Evolutionary conservation across 1,140 invertebrate species (phyloP).

Genomic region (Hesperophylax magnus): DNA sequence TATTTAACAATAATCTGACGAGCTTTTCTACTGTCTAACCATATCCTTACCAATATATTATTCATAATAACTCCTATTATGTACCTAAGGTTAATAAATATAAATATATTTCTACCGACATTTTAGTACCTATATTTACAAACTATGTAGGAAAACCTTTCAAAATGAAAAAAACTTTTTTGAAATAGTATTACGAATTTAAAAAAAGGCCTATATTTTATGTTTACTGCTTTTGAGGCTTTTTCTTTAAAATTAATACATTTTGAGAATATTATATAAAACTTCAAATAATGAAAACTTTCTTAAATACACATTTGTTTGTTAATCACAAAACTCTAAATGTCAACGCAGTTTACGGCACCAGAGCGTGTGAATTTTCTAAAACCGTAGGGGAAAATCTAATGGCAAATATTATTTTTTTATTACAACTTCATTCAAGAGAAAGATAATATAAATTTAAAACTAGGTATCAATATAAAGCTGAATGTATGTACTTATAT

Average conservation of each 20-base stretch:
- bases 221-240: too few species aligned
- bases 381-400: too few species aligned
- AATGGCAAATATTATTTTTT: too few species aligned
- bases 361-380: too few species aligned
- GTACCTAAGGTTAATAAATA: slow-evolving; percentile 9
- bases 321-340: too few species aligned
- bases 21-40: slow-evolving; percentile 35
- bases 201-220: neutral
- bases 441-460: neutral
- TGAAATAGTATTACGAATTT: neutral
- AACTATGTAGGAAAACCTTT: neutral
- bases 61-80: neutral
- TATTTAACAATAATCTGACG: slow-evolving; percentile 34
- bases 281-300: too few species aligned
- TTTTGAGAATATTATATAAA: too few species aligned
- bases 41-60: slow-evolving; percentile 3
- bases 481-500: slow-evolving; percentile 19
- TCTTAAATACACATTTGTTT: too few species aligned
- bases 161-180: neutral
- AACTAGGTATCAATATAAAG: slow-evolving; percentile 19
- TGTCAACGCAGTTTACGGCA: too few species aligned
- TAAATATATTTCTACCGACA: slow-evolving; percentile 23
- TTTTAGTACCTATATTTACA: neutral
- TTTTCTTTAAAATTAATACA: too few species aligned
- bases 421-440: too few species aligned